phyloP scores from a whole-genome alignment of 1,140 invertebrate genomes.

The Coelopa frigida region DNA sequence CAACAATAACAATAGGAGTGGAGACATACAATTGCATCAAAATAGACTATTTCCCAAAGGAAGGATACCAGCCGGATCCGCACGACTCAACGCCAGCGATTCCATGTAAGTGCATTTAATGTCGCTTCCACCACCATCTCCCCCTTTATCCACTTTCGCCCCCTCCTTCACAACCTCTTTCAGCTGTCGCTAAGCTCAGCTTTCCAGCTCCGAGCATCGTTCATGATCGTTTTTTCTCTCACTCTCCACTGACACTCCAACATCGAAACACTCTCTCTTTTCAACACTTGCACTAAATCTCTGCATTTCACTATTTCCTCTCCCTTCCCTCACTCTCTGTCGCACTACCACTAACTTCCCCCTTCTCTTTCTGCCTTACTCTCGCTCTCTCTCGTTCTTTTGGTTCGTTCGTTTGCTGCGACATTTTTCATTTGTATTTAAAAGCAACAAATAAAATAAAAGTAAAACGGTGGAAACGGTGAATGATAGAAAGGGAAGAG shows the following conservation, averaged over 20 bases:
- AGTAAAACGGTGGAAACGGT: too few relatives aligned
- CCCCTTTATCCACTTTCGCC: not conserved
- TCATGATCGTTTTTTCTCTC: not conserved
- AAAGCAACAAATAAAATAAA: too few relatives aligned
- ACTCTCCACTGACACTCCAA: too few relatives aligned
- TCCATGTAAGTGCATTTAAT: conserved; percentile 63
- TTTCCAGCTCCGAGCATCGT: not conserved
- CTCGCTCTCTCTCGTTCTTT: not conserved
- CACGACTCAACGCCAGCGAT: conserved; percentile 82
- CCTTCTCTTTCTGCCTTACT: not conserved
- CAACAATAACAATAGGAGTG: conserved; percentile 22
- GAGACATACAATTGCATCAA: conserved; percentile 59
- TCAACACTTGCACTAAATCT: not conserved
- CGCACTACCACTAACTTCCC: too few relatives aligned
- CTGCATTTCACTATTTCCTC: not conserved
- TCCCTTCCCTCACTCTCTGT: conserved; percentile 1
- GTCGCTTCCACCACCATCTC: not conserved
- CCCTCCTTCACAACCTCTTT: not conserved
- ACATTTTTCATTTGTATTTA: too few relatives aligned
- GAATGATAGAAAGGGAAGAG: too few relatives aligned
- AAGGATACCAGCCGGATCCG: conserved; percentile 75
- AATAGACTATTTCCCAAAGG: conserved; percentile 79
- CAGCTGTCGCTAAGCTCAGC: not conserved
- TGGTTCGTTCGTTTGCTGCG: too few relatives aligned
- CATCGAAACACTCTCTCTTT: not conserved